These are phyloP conservation scores for Mus spretus DNA, from an alignment of 2,797 vertebrate genomes.

Conservation along the genomic window DNA sequence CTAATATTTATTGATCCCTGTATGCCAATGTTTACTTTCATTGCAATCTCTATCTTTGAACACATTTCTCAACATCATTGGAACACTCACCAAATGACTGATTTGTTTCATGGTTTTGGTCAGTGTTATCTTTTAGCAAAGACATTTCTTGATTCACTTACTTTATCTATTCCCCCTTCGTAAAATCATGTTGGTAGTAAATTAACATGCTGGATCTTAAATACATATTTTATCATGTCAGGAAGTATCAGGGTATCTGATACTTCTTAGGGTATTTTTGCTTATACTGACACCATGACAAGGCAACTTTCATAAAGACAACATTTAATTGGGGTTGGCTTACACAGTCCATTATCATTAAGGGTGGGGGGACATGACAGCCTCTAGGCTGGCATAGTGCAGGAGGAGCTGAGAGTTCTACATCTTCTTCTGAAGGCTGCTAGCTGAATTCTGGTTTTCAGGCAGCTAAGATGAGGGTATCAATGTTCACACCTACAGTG, in stretches of 20 bases:
- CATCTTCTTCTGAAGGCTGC: neutral
- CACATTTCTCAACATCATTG: neutral
- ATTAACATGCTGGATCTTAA: conserved; percentile 56
- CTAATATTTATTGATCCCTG: neutral
- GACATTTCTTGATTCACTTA: neutral
- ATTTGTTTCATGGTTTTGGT: neutral
- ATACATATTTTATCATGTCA: neutral
- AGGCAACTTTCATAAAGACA: neutral
- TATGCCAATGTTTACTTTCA: conserved; percentile 11
- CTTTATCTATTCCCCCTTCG: conserved; percentile 2
- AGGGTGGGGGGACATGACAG: neutral
- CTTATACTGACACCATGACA: neutral
- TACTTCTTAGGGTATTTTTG: neutral
- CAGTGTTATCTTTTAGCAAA: neutral
- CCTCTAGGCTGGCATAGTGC: accelerated
- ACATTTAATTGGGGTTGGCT: neutral
- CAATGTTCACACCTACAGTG: no score
- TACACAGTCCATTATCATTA: neutral
- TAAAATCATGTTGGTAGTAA: conserved; percentile 3
- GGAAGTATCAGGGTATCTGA: neutral
- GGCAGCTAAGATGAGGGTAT: neutral
- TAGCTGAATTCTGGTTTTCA: neutral
- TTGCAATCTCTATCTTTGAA: neutral
- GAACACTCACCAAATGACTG: neutral
- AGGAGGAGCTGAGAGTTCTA: neutral